Percentiles rank a stretch among this genome's conserved stretches.
Conservation (phyloP, 2,113 vertebrate genomes). For the Menidia beryllina region DNA sequence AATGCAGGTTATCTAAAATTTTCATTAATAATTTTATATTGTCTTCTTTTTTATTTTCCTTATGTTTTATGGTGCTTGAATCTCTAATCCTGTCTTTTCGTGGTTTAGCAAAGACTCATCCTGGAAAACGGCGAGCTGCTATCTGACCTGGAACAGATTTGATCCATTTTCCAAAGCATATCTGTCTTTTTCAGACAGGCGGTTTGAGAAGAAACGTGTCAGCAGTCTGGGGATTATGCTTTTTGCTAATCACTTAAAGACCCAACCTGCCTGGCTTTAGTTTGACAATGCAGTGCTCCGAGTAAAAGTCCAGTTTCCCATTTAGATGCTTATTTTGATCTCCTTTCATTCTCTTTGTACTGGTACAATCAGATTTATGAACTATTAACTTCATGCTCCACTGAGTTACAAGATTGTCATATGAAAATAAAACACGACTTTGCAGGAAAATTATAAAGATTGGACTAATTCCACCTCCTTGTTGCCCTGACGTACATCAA, state of each 20-base stretch:
- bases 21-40: constrained; percentile 37
- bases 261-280: constrained; percentile 55
- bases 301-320: constrained; percentile 45
- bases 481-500: constrained; percentile 43
- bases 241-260: constrained; percentile 63
- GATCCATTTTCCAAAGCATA: constrained; percentile 64
- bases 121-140: constrained; percentile 41
- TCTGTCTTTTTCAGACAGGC: constrained; percentile 68
- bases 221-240: constrained; percentile 71
- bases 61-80: constrained; percentile 43
- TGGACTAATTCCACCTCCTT: constrained; percentile 46
- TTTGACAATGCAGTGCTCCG: constrained; percentile 15
- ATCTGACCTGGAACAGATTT: constrained; percentile 74
- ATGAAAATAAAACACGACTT: constrained; percentile 57
- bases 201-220: constrained; percentile 70
- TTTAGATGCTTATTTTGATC: constrained; percentile 67
- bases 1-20: constrained; percentile 51
- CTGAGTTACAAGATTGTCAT: constrained; percentile 56
- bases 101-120: constrained; percentile 63
- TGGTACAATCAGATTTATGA: constrained; percentile 54
- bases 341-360: constrained; percentile 49
- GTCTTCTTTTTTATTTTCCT: constrained; percentile 9
- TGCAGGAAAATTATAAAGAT: constrained; percentile 13
- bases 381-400: constrained; percentile 41
- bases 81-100: constrained; percentile 66